Evolutionary conservation across 2,797 vertebrate genomes (phyloP), one percentile per base, ranked within the genome.

Genomic region (Dendrocincla tyrannina): DNA sequence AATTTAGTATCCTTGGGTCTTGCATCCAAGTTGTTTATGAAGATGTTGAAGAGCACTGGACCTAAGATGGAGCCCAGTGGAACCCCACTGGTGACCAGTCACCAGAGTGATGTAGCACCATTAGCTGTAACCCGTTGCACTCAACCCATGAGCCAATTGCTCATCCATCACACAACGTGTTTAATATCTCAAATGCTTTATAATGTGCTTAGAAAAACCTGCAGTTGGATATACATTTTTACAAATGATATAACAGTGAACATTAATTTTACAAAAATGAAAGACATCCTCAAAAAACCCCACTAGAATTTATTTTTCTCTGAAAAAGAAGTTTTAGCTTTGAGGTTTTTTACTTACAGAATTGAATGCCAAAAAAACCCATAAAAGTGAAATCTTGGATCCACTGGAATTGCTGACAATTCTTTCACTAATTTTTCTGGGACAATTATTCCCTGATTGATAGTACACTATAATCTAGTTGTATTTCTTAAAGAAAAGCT

Each of bases 81-180:
- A 44, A 5, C 13, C 49, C 19, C 23, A 17, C 9, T 28, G 5
- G 9, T 25, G 13, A n/a, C 9, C 2, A 6, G 27, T 30, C 33
- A 25, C 27, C 27, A 50, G 13, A 33, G 24, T 37, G 9, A 20
- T 39, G n/a, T 44, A 50, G 19, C 11, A 37, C 5, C 11, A 44
- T 22, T 49, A 24, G 42, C 25, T 30, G n/a, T 9, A 37, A n/a
- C 5, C 7, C 19, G 63, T 50, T n/a, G 11, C 3, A 37, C 4
- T 1, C 13, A 18, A 6, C 2, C 4, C 8, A 46, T 23, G 14
- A 58, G 8, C n/a, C 6, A 70, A 50, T 22, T 56, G 10, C 5
- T 63, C 5, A 63, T 6, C 5, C 0, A 47, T 27, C 16, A 19
- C 44, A 49, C 11, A 24, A 58, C 3, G 0, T 42, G 4, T 59